These are phyloP conservation scores for Porites rus DNA, from an alignment of 92 coral and sea anemone species.

Conservation along the genomic window DNA sequence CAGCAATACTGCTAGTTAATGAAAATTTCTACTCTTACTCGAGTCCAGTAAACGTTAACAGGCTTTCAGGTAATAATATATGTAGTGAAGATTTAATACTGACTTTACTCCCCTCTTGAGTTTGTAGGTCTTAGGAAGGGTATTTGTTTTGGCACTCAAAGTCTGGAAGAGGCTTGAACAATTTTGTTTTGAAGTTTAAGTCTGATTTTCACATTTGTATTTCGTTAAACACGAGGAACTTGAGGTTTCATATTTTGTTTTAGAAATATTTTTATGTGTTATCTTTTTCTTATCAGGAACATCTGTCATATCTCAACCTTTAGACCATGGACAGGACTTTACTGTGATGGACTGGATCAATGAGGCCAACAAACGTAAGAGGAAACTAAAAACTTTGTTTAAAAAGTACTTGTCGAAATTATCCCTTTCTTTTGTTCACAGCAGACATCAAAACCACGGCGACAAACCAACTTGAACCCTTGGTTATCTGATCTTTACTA, in stretches of 20 bases:
- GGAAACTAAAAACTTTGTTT: not conserved
- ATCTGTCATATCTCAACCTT: constrained; percentile 1
- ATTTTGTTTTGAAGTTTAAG: not conserved
- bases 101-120: not conserved
- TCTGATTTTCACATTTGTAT: not conserved
- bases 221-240: not conserved
- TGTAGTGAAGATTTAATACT: not conserved
- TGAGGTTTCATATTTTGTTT: not conserved
- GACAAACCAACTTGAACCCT: not conserved
- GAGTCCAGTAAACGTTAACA: constrained; percentile 24
- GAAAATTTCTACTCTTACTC: constrained; percentile 7
- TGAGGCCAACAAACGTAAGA: constrained; percentile 76
- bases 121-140: not conserved
- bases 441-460: not conserved
- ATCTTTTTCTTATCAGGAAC: not conserved
- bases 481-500: too few species aligned
- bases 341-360: constrained; percentile 73
- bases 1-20: not conserved
- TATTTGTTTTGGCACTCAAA: constrained; percentile 9
- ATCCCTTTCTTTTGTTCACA: not conserved
- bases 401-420: not conserved
- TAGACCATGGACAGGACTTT: constrained; percentile 23
- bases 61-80: constrained; percentile 29
- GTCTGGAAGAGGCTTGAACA: too few species aligned
- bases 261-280: not conserved